Conservation (phyloP, 2,113 vertebrate species). For the Micronisus gabar region DNA sequence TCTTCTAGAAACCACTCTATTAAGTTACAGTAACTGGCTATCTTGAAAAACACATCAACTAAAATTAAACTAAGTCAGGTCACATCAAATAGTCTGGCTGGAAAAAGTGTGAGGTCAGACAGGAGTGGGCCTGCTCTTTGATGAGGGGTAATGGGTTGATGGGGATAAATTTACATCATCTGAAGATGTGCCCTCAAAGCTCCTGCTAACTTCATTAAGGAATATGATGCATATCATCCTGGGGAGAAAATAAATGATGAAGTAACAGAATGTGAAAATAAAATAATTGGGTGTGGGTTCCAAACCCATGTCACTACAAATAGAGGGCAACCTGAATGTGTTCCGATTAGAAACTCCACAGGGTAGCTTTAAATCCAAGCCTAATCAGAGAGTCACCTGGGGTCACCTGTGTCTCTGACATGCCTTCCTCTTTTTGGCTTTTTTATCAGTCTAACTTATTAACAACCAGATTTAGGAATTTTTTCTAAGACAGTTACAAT, state of each 20-base stretch:
- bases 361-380: neutral
- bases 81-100: neutral
- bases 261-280: neutral
- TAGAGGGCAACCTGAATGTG: neutral
- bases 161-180: neutral
- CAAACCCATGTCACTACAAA: neutral
- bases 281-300: neutral
- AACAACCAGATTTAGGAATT: neutral
- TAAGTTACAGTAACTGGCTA: neutral
- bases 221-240: neutral
- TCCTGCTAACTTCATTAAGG: neutral
- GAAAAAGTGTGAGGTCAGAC: neutral
- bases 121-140: neutral
- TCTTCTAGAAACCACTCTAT: neutral
- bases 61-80: neutral
- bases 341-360: neutral
- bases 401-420: neutral
- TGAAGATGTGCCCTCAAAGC: neutral
- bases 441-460: neutral
- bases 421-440: neutral
- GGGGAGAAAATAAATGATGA: neutral
- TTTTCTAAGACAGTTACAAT: neutral
- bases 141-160: neutral
- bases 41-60: neutral
- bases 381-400: neutral